phyloP scores from a whole-genome alignment of 2,888 invertebrate genomes.

The Chloroclystis v-ata region DNA sequence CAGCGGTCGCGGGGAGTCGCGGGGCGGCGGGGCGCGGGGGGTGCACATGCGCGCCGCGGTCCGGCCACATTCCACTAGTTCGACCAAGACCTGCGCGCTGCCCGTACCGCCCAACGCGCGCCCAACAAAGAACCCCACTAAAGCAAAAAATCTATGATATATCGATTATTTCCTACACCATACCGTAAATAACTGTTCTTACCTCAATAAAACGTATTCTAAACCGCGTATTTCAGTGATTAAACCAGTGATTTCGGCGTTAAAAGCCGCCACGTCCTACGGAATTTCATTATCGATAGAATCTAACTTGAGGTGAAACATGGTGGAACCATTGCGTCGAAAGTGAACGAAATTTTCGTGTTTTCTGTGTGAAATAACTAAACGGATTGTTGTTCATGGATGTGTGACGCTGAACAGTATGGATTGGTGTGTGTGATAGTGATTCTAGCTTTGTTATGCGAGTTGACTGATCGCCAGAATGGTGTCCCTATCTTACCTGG shows the following conservation, averaged over 20 bases:
- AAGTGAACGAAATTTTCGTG: slow-evolving; percentile 57
- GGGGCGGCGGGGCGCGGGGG: slow-evolving; percentile 12
- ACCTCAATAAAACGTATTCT: slow-evolving; percentile 2
- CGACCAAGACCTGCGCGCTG: slow-evolving; percentile 61
- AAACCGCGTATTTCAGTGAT: slow-evolving; percentile 33
- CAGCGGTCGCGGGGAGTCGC: slow-evolving; percentile 41
- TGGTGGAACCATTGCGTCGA: slow-evolving; percentile 71
- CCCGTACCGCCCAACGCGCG: slow-evolving; percentile 44
- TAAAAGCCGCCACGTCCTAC: slow-evolving; percentile 67
- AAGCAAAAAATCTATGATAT: slow-evolving; percentile 78
- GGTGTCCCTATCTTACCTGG: slow-evolving; percentile 68
- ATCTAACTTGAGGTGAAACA: slow-evolving; percentile 71
- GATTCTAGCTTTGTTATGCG: slow-evolving; percentile 32
- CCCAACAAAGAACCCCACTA: slow-evolving; percentile 74
- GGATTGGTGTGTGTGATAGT: slow-evolving; percentile 58
- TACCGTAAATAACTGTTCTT: slow-evolving; percentile 33
- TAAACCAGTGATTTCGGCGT: slow-evolving; percentile 46
- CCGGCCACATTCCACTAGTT: slow-evolving; percentile 74
- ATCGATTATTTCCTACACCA: slow-evolving; percentile 75
- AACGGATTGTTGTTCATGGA: slow-evolving; percentile 18
- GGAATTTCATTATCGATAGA: slow-evolving; percentile 78
- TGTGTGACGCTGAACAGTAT: slow-evolving; percentile 50
- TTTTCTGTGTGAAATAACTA: slow-evolving; percentile 55
- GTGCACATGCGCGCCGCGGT: slow-evolving; percentile 67
- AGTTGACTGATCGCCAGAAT: slow-evolving; percentile 58